phyloP scores from a whole-genome alignment of 2,113 vertebrate genomes.

The Cryptotis parvus region DNA sequence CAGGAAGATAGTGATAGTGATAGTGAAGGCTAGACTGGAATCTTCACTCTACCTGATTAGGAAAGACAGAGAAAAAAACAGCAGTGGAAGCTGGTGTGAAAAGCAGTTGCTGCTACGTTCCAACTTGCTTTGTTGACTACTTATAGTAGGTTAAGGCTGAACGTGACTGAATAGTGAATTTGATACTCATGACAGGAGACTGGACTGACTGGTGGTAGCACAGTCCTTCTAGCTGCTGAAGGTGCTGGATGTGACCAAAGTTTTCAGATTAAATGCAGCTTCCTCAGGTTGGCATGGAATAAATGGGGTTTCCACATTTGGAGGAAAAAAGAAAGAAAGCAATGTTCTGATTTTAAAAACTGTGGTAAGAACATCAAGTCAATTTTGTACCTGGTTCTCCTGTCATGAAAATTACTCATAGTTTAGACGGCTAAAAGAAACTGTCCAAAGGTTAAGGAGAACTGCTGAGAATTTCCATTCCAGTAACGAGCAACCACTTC shows the following conservation, averaged over 20 bases:
- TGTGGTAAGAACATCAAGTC: slow-evolving; percentile 3
- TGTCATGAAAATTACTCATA: slow-evolving; percentile 33
- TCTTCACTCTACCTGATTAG: too few relatives aligned
- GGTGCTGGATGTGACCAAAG: not conserved
- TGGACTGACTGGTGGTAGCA: not conserved
- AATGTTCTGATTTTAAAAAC: slow-evolving; percentile 32
- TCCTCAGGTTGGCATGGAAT: not conserved
- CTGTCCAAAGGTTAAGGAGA: not conserved
- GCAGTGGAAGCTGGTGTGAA: not conserved
- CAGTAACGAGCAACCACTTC: not conserved
- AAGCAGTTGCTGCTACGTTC: not conserved
- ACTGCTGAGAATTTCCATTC: not conserved
- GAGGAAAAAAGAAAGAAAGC: slow-evolving; percentile 22
- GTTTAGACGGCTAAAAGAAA: slow-evolving; percentile 50
- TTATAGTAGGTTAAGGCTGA: not conserved
- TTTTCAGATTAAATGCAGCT: not conserved
- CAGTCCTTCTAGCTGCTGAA: not conserved
- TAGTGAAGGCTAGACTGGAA: too few relatives aligned
- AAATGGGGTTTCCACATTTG: not conserved
- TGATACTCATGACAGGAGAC: not conserved
- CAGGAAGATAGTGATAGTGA: too few relatives aligned
- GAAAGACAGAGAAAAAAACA: too few relatives aligned
- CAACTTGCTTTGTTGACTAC: not conserved
- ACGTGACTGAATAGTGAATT: not conserved
- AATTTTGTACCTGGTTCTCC: slow-evolving; percentile 27